Base-by-base conservation (phyloP, 2,113 vertebrate genomes). In the Datnioides undecimradiatus region DNA sequence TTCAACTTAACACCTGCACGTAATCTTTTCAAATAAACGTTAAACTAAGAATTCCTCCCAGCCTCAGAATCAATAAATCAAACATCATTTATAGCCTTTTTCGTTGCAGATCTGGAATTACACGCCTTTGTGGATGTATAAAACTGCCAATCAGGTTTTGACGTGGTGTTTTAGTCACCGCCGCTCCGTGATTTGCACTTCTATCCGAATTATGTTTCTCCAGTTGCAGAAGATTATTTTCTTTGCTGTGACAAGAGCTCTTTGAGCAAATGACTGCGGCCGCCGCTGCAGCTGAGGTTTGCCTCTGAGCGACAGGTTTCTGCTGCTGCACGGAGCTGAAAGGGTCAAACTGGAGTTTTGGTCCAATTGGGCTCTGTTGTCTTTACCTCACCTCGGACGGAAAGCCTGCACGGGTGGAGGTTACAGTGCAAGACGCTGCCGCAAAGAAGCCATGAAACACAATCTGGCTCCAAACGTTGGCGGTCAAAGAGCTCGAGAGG, bases 141-240 rank as follows among this genome's bases (percentile, higher is more conserved):
- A 49, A 67, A 46, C 9, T 54, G 72, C 76, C 88, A 65, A 7
- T 83, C 71, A 73, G 0, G n/a, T 3, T 49, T 38, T 58, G 71
- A 82, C 80, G 2, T 16, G 23, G 11, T 51, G 73, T 58, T 81
- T 80, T 14, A 58, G 76, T 77, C 25, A 16, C 57, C 3, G 43
- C 8, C 25, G 59, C 0, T 55, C 54, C n/a, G 33, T 27, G 34
- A 65, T 77, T 79, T n/a, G 52, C 60, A 58, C 6, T 36, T 43
- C 19, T 64, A 71, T 60, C 63, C 64, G 71, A 40, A 14, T 54
- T 11, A 5, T 63, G 41, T 81, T 88, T 73, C 83, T 85, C 14
- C 31, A 83, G 48, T 46, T 43, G 17, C 7, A 9, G 12, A 2
- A 48, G 78, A 65, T 87, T 89, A 75, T 88, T 92, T 89, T 80